Evolutionary conservation across 1,140 invertebrate genomes (phyloP).

Genomic region (Pseudomyrmex sp.): DNA sequence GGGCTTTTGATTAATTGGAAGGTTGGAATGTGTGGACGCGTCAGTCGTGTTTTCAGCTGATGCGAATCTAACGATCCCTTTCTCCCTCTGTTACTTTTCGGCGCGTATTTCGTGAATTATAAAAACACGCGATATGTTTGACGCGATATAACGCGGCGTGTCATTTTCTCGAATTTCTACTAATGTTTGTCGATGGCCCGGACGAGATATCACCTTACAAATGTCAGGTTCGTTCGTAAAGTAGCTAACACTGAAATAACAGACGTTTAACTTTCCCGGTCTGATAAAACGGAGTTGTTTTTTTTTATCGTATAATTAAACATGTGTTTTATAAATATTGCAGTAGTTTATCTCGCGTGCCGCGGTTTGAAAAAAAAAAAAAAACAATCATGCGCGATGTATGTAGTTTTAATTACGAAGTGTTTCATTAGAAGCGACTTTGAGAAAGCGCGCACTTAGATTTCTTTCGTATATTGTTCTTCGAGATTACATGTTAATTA

Average conservation of each 20-base stretch:
- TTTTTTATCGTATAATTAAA: too few relatives aligned
- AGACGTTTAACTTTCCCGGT: too few relatives aligned
- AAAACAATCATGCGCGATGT: too few relatives aligned
- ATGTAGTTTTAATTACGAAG: too few relatives aligned
- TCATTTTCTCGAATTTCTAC: constrained; percentile 15
- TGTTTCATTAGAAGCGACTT: too few relatives aligned
- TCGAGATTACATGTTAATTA: constrained; percentile 31
- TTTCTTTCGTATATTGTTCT: neutral
- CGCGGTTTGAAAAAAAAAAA: too few relatives aligned
- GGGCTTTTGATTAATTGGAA: constrained; percentile 43
- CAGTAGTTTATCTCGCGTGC: too few relatives aligned
- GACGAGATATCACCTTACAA: constrained; percentile 22
- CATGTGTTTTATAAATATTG: too few relatives aligned
- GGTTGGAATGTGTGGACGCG: neutral
- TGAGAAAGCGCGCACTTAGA: too few relatives aligned
- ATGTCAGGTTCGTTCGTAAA: constrained; percentile 11
- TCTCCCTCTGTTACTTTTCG: constrained; percentile 2
- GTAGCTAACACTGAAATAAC: too few relatives aligned
- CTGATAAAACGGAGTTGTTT: too few relatives aligned
- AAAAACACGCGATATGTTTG: neutral
- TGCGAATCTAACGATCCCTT: constrained; percentile 20
- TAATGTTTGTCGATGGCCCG: constrained; percentile 17
- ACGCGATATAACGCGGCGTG: neutral
- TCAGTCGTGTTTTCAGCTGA: constrained; percentile 18
- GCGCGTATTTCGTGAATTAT: constrained; percentile 31